Evolutionary conservation across 1,140 invertebrate genomes (phyloP), one percentile per base, ranked within the genome.

Genomic region (Diorhabda elongata): DNA sequence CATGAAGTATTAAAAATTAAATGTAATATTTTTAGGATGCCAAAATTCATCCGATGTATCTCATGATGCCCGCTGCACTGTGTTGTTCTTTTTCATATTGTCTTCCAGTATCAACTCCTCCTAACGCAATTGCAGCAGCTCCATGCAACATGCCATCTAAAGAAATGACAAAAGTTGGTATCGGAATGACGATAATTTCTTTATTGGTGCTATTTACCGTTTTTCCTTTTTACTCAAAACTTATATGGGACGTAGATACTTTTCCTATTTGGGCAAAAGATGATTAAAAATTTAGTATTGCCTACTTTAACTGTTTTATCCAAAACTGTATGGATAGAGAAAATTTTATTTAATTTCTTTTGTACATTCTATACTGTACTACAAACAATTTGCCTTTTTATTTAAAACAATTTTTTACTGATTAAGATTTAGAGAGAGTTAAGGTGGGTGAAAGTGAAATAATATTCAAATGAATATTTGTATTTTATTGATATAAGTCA

Each of bases 101-200:
- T 73, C 83, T 88, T 76, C 95, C 95, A 2, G 93, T 96, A 2
- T 86, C 86, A 3, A 90, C 90, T 0, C 94, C 95, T 3, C 96
- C 96, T n/a, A 98, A 98, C 82, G 96, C 96, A 1, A 94, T 98
- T 64, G 94, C 94, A 1, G 93, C 92, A 59, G 90, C 90, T 2
- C 90, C 91, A 43, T 91, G 89, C 2, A 87, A 89, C 70, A 92
- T 95, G 77, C 87, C 84, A 67, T 91, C 91, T 2, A 86, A 86
- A 70, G 91, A 93, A 75, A 93, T 94, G 86, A 87, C 91, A 4
- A 70, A 79, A 42, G 82, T 77, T 58, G 84, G 83, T 2, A 73
- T 82, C 8, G 75, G 74, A 0, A 79, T 82, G 26, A 67, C 79
- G 0, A 52, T 82, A 4, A 83, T 82, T 26, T 71, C 78, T n/a